Base-by-base conservation (phyloP, 1,140 invertebrate species). In the Thaumatotibia leucotreta region DNA sequence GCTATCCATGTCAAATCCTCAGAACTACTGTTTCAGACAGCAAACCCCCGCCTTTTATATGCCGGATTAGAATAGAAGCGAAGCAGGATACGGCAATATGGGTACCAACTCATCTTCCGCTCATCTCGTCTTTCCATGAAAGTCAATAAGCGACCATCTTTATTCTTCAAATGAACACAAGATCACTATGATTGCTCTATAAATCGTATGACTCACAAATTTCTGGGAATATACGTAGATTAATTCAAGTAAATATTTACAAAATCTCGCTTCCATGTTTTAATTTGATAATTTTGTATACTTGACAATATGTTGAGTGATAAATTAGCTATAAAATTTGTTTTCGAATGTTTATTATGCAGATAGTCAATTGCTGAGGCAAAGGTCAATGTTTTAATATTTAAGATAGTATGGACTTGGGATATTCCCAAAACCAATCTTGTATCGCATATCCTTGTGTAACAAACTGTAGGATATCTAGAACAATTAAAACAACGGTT, bases 131-230 rank as follows among this genome's bases (percentile, higher is more conserved):
- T 67, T 88, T 86, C 83, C 78, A 86, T 86, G 80, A 80, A 87
- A 86, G 77, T 82, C 82, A 84, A 86, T 88, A 79, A 84, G 80
- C 73, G 69, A 67, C 84, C 81, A 86, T 86, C 84, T 85, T 76
- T 73, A 80, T 83, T 76, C 63, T 84, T 86, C 82, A 80, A 69
- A 80, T 80, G 86, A 87, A 74, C 68, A 64, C 71, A 65, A 70
- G 68, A 71, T 69, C 50, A 65, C 61, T 54, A 52, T 80, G 79
- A 80, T 75, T 69, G 69, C 69, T 74, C 58, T 33, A n/a, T 45
- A n/a, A 14, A 29, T 54, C 50, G 24, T 31, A 27, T 58, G 52
- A 52, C 4, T 27, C 52, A 27, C 1, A 14, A 0, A n/a, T 58
- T 23, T 52, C n/a, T n/a, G n/a, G n/a, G n/a, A n/a, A n/a, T n/a